A percentile compares a stretch with the other conserved stretches of the same genome.
These are phyloP conservation scores for Brienomyrus brachyistius DNA, from an alignment of 2,113 vertebrate species.

Conservation along the genomic window DNA sequence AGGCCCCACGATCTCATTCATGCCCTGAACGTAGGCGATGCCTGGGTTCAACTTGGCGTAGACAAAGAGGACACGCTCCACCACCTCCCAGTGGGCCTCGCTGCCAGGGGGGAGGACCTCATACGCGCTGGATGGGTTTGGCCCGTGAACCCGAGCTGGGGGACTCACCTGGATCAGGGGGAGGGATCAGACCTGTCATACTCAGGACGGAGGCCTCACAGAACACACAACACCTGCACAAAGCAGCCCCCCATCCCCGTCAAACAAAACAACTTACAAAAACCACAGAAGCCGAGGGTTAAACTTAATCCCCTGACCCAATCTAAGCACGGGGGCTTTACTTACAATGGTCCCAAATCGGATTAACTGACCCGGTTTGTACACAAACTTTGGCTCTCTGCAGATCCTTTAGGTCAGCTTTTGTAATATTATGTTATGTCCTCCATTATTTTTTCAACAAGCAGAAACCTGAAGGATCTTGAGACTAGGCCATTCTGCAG, in stretches of 20 bases:
- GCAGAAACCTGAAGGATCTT: not conserved
- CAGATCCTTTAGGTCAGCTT: not conserved
- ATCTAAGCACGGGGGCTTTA: not conserved
- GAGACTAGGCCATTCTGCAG: not conserved
- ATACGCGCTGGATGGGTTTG: constrained; percentile 73
- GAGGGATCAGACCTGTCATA: not conserved
- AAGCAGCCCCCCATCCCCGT: not conserved
- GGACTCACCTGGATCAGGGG: constrained; percentile 74
- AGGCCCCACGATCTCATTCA: constrained; percentile 95
- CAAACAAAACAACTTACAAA: not conserved
- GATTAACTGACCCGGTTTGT: not conserved
- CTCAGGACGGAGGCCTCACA: not conserved
- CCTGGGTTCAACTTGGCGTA: constrained; percentile 97
- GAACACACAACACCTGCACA: not conserved
- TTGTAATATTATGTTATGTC: not conserved
- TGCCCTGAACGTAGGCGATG: constrained; percentile 94
- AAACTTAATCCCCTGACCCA: not conserved
- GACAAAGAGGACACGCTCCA: constrained; percentile 94
- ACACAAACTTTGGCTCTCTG: constrained; percentile 2
- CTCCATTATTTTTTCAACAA: not conserved
- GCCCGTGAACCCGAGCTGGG: constrained; percentile 64
- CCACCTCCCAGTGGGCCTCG: constrained; percentile 96
- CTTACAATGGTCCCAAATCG: not conserved
- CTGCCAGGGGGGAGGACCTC: constrained; percentile 82
- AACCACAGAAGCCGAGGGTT: not conserved